phyloP scores from a whole-genome alignment of 53 echinoderm and acorn worm species.

The Glandiceps talaboti region DNA sequence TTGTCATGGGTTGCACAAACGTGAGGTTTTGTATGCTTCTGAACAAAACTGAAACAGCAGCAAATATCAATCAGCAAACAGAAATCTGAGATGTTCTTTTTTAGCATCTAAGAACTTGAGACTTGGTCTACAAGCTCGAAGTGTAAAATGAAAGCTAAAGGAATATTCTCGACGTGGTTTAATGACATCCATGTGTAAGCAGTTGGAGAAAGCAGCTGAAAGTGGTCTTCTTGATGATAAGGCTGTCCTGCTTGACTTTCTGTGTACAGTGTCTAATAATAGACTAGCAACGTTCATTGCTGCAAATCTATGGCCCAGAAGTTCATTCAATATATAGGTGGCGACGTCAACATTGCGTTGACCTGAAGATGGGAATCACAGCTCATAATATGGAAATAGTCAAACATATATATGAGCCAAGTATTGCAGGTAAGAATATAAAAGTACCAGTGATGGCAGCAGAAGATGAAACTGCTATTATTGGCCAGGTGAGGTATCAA shows the following conservation, averaged over 20 bases:
- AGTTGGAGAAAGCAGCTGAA: slow-evolving; percentile 9
- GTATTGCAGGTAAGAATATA: neutral
- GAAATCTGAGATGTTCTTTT: too few species aligned
- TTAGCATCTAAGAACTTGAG: too few species aligned
- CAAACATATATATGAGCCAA: neutral
- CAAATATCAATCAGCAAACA: too few species aligned
- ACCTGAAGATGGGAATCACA: neutral
- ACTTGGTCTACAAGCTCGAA: too few species aligned
- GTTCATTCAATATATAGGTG: neutral
- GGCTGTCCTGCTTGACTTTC: neutral
- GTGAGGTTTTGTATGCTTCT: too few species aligned
- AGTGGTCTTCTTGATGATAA: slow-evolving; percentile 9
- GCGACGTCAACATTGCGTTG: neutral
- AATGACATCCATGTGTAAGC: slow-evolving; percentile 7
- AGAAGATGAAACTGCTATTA: slow-evolving; percentile 4
- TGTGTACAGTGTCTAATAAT: neutral
- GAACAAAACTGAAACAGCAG: too few species aligned
- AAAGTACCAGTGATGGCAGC: neutral
- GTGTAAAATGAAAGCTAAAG: too few species aligned
- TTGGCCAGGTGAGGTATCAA: neutral
- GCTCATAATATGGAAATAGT: neutral
- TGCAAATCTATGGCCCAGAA: neutral
- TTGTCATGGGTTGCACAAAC: too few species aligned
- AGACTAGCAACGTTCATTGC: slow-evolving; percentile 5
- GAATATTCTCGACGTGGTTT: too few species aligned